Evolutionary conservation across 2,797 vertebrate species (phyloP).

Genomic region (Octomys mimax): DNA sequence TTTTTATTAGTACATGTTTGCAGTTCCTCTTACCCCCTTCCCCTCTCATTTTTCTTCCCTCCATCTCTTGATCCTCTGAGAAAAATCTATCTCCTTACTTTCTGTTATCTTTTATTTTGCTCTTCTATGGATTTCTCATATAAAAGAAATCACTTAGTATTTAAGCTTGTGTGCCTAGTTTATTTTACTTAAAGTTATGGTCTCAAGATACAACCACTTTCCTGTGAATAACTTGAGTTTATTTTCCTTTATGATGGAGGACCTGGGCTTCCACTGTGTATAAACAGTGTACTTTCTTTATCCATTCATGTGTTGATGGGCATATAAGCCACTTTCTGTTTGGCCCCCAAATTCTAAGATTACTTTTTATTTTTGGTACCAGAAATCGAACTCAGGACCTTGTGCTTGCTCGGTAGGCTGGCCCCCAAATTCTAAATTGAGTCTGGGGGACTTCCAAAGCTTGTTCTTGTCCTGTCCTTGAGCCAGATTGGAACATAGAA

Average conservation of each 20-base stretch:
- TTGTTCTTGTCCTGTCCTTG: too few relatives aligned
- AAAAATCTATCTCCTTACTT: not conserved
- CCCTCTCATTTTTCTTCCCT: not conserved
- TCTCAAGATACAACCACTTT: not conserved
- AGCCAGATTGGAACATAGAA: too few relatives aligned
- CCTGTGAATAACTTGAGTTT: not conserved
- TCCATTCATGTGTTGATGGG: not conserved
- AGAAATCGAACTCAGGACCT: too few relatives aligned
- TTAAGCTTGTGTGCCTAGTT: not conserved
- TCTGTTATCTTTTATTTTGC: not conserved
- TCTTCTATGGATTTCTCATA: not conserved
- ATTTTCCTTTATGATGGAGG: not conserved
- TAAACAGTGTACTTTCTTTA: not conserved
- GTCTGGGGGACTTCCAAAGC: too few relatives aligned
- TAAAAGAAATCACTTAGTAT: not conserved
- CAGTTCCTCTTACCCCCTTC: not conserved
- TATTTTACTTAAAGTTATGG: not conserved
- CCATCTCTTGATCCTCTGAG: not conserved
- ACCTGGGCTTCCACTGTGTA: not conserved
- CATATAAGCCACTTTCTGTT: not conserved
- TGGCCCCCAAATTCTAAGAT: too few relatives aligned
- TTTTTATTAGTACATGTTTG: not conserved
- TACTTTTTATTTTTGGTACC: too few relatives aligned
- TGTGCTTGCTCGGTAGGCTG: too few relatives aligned
- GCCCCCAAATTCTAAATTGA: too few relatives aligned